Base-by-base conservation (phyloP, 2,888 invertebrate species). In the Ceramica pisi region DNA sequence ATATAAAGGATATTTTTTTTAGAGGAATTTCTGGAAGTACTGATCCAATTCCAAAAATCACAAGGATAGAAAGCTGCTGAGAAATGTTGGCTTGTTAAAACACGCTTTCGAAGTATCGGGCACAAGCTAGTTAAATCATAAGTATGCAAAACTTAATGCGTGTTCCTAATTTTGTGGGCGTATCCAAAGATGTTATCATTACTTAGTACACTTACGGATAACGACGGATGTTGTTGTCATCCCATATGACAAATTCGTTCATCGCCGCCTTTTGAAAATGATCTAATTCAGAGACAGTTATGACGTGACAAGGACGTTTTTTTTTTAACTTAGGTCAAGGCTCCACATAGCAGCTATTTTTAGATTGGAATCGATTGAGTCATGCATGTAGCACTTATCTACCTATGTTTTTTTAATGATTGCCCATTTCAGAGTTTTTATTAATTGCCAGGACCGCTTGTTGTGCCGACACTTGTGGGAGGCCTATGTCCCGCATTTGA, bases 161-260 rank as follows among this genome's bases (percentile, higher is more conserved):
- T 4, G 26, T 26, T 44, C 5, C 4, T 44, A 44, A 44, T 14
- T 46, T 21, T 19, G 2, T 26, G 21, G 9, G 14, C 26, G 14
- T 5, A 7, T 12, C 19, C 19, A 44, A n/a, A 63, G 16, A 35
- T 57, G 19, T 26, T 59, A 72, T 59, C 44, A 64, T 23, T 38
- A 26, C 6, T 5, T 50, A 21, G n/a, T n/a, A n/a, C 44, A 66
- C 21, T 44, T 63, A 55, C 23, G 23, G 35, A 44, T 5, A 16
- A 44, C 0, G 12, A n/a, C 71, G 44, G 38, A 66, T 55, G 59
- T 48, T 53, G n/a, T 31, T 48, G 41, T 60, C 41, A 60, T 67
- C n/a, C 0, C 9, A 55, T 35, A 53, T 48, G 65, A 65, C 59
- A 41, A 55, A 60, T 60, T 23, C 0, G 5, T 56, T 48, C 48